Evolutionary conservation across 2,888 invertebrate species (phyloP).

Genomic region (Scaptomyza polygonia): DNA sequence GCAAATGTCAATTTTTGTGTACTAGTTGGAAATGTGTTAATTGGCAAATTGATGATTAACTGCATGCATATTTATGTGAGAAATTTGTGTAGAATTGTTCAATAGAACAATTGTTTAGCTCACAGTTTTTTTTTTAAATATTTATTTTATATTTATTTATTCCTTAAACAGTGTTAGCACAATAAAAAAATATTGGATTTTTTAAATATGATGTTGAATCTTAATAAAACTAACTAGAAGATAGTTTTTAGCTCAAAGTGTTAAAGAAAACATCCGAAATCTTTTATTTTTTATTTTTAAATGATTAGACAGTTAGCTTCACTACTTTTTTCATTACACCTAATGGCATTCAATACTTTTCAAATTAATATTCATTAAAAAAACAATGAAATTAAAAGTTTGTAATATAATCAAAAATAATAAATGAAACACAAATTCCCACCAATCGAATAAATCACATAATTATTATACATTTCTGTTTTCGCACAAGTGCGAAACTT

Average conservation of each 20-base stretch:
- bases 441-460: slow-evolving; percentile 10
- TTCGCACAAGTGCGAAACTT: slow-evolving; percentile 9
- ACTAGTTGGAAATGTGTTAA: slow-evolving; percentile 38
- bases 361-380: neutral
- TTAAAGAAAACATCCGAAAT: neutral
- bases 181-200: too few species aligned
- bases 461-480: slow-evolving; percentile 26
- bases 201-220: too few species aligned
- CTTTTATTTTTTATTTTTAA: neutral
- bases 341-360: too few species aligned
- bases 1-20: slow-evolving; percentile 11
- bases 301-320: too few species aligned
- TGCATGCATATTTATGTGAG: neutral
- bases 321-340: too few species aligned
- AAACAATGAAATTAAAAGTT: neutral
- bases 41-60: slow-evolving; percentile 20
- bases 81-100: neutral
- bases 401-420: too few species aligned
- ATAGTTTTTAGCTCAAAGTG: neutral
- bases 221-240: too few species aligned
- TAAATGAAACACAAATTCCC: slow-evolving; percentile 8
- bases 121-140: neutral
- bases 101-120: slow-evolving; percentile 13
- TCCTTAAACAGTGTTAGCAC: too few species aligned
- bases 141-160: neutral